Base-by-base conservation (phyloP, 2,797 vertebrate genomes). In the Sebastolobus alascanus region DNA sequence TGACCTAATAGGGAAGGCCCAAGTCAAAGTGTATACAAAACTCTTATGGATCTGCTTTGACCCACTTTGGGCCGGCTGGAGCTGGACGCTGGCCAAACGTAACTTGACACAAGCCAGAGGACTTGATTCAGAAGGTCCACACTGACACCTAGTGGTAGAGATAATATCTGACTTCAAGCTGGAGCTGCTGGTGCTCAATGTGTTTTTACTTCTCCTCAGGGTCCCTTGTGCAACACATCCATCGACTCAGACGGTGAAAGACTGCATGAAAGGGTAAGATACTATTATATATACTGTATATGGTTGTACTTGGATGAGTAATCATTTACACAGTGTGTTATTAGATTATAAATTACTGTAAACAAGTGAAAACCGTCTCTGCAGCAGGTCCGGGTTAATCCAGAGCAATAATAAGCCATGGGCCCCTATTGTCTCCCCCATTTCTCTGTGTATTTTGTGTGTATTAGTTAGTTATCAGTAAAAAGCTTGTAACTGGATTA, bases 201-300 rank as follows among this genome's bases (percentile, higher is more conserved):
- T 68, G 25, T 84, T 27, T 31, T 54, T 31, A 1, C 56, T 58
- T 85, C 38, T 81, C 68, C n/a, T 67, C 89, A 96, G 96, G 92
- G 93, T 55, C 85, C 76, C 38, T 95, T 91, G 93, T 81, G 29
- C 59, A 95, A 73, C 87, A 64, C 86, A 1, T 93, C 89, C 43
- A 86, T 94, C 0, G 96, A 96, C 82, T 95, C 93, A 27, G 95
- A 96, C 18, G 83, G 94, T 20, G 93, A 95, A 85, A 80, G 88
- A 35, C 82, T 92, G 22, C 92, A 95, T 31, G 96, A 96, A 84
- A 92, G 95, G 91, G 96, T 96, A 78, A 93, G 89, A 82, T 43
- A 14, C 13, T 16, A 20, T 22, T 10, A 16, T 18, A 25, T 68
- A 20, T 50, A 20, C 7, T 50, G 4, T 50, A 50, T 50, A 50